Conservation (phyloP, 2,888 invertebrate species). For the Ashinkailepas kermadecensis region DNA sequence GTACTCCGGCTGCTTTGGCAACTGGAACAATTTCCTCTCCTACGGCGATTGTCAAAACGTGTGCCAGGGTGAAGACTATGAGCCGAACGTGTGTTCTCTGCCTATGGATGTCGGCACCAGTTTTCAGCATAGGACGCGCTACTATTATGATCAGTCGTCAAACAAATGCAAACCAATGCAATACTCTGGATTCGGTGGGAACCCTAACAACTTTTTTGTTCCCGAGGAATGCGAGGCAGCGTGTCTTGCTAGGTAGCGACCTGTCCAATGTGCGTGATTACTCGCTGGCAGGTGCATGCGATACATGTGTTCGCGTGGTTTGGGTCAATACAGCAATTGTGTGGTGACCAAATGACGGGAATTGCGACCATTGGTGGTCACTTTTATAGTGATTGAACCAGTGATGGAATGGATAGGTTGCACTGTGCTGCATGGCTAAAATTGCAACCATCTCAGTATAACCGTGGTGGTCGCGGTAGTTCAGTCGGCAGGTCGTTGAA, state of each 20-base stretch:
- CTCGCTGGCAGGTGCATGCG: too few relatives aligned
- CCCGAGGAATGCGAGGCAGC: background rate
- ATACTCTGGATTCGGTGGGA: background rate
- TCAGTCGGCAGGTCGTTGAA: too few relatives aligned
- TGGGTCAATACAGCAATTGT: too few relatives aligned
- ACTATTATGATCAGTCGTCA: background rate
- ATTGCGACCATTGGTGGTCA: too few relatives aligned
- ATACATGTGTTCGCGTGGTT: too few relatives aligned
- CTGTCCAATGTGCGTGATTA: too few relatives aligned
- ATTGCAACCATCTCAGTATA: too few relatives aligned
- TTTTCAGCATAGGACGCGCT: background rate
- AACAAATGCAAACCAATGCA: background rate
- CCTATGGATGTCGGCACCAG: background rate
- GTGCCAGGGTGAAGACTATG: conserved; percentile 35
- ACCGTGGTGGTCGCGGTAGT: too few relatives aligned
- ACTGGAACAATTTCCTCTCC: conserved; percentile 40
- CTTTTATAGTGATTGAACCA: too few relatives aligned
- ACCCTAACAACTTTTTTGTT: background rate
- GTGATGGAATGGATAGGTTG: too few relatives aligned
- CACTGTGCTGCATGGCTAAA: too few relatives aligned
- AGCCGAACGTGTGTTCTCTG: conserved; percentile 33
- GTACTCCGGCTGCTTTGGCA: conserved; percentile 43
- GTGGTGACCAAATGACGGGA: too few relatives aligned
- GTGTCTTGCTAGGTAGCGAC: background rate
- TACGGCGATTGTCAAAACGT: conserved; percentile 36